A percentile compares a stretch with the other conserved stretches of the same genome.
Evolutionary conservation across 2,797 vertebrate species (phyloP).

Genomic region (Microctenopoma stevenorrisi): DNA sequence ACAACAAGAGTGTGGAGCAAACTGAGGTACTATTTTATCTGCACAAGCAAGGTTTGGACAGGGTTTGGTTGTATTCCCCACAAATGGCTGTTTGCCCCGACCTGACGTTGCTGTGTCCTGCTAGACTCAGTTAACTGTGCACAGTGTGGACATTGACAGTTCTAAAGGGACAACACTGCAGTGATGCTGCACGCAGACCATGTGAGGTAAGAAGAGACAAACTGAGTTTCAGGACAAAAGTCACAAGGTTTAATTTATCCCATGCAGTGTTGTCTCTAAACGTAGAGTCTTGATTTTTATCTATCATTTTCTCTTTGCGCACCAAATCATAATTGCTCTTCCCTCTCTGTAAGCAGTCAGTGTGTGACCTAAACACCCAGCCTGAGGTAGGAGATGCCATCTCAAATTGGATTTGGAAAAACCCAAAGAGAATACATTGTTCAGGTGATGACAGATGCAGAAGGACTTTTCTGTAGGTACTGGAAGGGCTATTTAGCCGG

Average conservation of each 20-base stretch:
- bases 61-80: too few relatives aligned
- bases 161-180: not conserved
- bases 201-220: not conserved
- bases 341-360: slow-evolving; percentile 21
- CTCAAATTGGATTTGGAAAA: slow-evolving; percentile 54
- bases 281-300: slow-evolving; percentile 46
- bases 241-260: slow-evolving; percentile 48
- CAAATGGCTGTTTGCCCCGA: too few relatives aligned
- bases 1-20: too few relatives aligned
- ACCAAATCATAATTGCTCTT: slow-evolving; percentile 57
- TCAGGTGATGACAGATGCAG: slow-evolving; percentile 46
- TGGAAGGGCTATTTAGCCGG: slow-evolving; percentile 33
- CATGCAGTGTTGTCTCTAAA: slow-evolving; percentile 26
- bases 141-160: not conserved
- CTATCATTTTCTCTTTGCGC: slow-evolving; percentile 47
- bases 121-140: not conserved
- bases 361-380: slow-evolving; percentile 31
- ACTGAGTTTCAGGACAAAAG: slow-evolving; percentile 31
- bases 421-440: slow-evolving; percentile 37
- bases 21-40: too few relatives aligned
- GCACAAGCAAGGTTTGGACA: too few relatives aligned
- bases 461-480: slow-evolving; percentile 39
- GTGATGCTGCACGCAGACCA: not conserved
- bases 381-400: slow-evolving; percentile 34
- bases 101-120: not conserved